Conservation (phyloP, 2,113 vertebrate genomes). For the Lagenorhynchus albirostris region DNA sequence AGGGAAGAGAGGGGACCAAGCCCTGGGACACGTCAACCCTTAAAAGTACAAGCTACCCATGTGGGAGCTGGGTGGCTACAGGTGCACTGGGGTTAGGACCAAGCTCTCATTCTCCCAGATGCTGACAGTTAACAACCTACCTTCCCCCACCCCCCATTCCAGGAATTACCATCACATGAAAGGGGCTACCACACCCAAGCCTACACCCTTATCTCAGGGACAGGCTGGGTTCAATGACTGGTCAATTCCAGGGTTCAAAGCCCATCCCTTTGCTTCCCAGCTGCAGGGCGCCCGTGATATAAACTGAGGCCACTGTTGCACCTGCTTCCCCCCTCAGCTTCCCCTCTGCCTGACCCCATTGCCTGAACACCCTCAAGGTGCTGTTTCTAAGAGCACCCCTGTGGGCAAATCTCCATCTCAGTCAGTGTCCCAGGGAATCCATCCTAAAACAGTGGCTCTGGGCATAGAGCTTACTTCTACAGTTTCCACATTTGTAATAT, state of each 20-base stretch:
- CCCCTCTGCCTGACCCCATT: not conserved
- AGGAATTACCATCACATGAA: not conserved
- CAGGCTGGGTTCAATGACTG: not conserved
- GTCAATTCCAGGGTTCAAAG: not conserved
- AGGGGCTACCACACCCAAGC: too few relatives aligned
- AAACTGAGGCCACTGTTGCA: not conserved
- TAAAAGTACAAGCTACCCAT: not conserved
- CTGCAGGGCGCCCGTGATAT: fast-evolving
- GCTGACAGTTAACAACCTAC: too few relatives aligned
- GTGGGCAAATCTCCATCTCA: not conserved
- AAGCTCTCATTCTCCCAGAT: not conserved
- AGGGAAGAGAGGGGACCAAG: not conserved
- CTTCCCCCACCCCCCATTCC: fast-evolving
- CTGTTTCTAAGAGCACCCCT: not conserved
- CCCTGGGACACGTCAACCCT: too few relatives aligned
- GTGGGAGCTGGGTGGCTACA: not conserved
- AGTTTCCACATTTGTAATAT: not conserved
- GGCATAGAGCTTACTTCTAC: not conserved
- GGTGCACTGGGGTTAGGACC: not conserved
- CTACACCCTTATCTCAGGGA: not conserved
- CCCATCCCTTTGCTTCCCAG: not conserved
- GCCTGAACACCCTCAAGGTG: not conserved
- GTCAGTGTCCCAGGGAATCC: not conserved
- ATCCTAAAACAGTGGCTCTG: not conserved
- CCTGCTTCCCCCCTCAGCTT: not conserved